These are phyloP conservation scores for Urocyon cinereoargenteus DNA, from an alignment of 2,797 vertebrate genomes.

Conservation along the genomic window DNA sequence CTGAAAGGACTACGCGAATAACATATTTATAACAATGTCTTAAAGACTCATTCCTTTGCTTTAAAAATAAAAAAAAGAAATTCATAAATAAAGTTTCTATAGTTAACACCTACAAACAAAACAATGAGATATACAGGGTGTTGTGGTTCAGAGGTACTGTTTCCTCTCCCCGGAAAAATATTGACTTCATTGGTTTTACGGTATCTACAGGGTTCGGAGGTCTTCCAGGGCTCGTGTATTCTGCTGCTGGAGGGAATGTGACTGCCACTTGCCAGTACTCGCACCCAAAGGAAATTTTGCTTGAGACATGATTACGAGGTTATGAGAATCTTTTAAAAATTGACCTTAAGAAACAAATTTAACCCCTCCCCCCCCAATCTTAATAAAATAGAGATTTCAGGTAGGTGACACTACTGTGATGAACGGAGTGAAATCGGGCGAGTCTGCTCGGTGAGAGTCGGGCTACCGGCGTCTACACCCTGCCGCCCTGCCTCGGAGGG, in stretches of 20 bases:
- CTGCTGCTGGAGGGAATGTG: background rate
- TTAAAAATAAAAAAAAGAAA: constrained; percentile 26
- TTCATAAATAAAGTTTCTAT: background rate
- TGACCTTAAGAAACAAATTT: background rate
- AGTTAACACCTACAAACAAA: background rate
- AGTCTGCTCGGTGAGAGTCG: background rate
- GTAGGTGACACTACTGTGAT: background rate
- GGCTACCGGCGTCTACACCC: background rate
- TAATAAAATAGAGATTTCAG: background rate
- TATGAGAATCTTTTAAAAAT: constrained; percentile 20
- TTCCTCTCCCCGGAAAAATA: background rate
- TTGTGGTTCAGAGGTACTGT: background rate
- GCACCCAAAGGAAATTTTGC: background rate
- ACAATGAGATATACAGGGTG: background rate
- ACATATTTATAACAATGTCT: background rate
- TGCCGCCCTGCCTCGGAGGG: background rate
- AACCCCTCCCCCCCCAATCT: background rate
- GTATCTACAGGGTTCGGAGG: background rate
- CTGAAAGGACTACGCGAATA: background rate
- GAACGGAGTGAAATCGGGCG: constrained; percentile 17
- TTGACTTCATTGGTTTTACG: background rate
- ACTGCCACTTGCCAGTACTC: constrained; percentile 38
- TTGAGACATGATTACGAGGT: background rate
- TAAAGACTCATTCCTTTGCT: background rate
- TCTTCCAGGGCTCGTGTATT: constrained; percentile 15